A percentile compares a stretch with the other conserved stretches of the same genome.
These are phyloP conservation scores for Proteles cristata DNA, from an alignment of 2,113 vertebrate species.

Conservation along the genomic window DNA sequence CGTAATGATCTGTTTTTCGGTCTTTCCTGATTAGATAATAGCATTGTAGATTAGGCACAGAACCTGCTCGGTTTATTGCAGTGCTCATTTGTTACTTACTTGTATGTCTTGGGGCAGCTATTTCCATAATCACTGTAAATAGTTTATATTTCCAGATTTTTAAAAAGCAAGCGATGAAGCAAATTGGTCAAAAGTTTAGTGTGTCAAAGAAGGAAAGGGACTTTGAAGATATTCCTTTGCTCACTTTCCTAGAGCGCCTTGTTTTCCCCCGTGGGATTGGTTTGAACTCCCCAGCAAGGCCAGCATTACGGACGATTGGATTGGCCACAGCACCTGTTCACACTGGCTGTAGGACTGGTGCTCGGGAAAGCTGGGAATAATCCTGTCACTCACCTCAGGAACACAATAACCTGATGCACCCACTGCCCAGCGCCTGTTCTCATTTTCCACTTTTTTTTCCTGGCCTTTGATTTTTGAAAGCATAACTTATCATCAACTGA, in stretches of 20 bases:
- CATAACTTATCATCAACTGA: neutral
- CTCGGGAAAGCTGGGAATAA: neutral
- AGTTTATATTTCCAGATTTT: conserved; percentile 52
- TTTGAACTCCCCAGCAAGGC: neutral
- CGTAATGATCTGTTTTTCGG: conserved; percentile 51
- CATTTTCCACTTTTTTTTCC: neutral
- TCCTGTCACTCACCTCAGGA: neutral
- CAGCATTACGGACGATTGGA: neutral
- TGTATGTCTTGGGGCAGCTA: conserved; percentile 20
- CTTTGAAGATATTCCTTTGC: conserved; percentile 22
- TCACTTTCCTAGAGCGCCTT: neutral
- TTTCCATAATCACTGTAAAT: conserved; percentile 53
- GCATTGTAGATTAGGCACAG: conserved; percentile 4
- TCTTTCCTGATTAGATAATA: conserved; percentile 65
- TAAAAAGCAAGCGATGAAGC: conserved; percentile 26
- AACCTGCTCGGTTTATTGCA: neutral
- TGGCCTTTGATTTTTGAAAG: conserved; percentile 25
- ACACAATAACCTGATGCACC: neutral
- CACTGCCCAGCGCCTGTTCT: neutral
- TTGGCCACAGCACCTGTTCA: neutral
- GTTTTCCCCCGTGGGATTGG: neutral
- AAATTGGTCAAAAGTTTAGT: conserved; percentile 37
- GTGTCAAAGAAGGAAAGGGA: conserved; percentile 3
- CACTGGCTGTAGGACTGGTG: neutral
- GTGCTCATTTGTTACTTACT: neutral